Percentiles rank a stretch among this genome's conserved stretches.
phyloP scores from a whole-genome alignment of 1,140 invertebrate species.

The Brachionus calyciflorus region DNA sequence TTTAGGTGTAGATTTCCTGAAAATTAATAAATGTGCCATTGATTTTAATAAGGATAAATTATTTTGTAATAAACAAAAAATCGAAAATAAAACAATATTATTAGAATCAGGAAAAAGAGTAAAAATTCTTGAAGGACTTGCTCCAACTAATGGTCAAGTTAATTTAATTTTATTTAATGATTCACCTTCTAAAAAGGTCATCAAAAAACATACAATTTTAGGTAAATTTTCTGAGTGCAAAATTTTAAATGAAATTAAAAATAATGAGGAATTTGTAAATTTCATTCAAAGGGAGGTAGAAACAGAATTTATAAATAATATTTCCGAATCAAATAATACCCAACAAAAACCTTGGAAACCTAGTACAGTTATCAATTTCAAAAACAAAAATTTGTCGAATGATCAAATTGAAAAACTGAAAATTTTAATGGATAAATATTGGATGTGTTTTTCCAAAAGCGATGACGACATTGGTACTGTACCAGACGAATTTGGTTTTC shows the following conservation, averaged over 20 bases:
- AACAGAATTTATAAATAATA: not conserved
- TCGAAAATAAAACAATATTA: not conserved
- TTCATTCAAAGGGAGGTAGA: not conserved
- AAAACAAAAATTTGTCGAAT: not conserved
- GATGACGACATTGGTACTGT: not conserved
- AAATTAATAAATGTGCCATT: not conserved
- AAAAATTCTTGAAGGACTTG: not conserved
- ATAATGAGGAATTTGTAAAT: not conserved
- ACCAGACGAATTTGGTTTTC: not conserved
- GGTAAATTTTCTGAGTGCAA: not conserved
- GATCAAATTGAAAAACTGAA: not conserved
- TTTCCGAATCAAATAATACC: too few relatives aligned
- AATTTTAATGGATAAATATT: not conserved
- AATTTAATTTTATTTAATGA: not conserved
- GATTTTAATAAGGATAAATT: not conserved
- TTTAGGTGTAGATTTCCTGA: slow-evolving; percentile 5
- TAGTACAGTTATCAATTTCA: not conserved
- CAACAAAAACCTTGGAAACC: not conserved
- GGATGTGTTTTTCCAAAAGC: not conserved
- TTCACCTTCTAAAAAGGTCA: not conserved
- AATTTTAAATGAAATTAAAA: not conserved
- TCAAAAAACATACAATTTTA: not conserved
- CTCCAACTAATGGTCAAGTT: not conserved
- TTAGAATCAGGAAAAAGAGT: not conserved
- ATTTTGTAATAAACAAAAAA: not conserved